Evolutionary conservation across 2,113 vertebrate species (phyloP).

Genomic region (Chinchilla lanigera): DNA sequence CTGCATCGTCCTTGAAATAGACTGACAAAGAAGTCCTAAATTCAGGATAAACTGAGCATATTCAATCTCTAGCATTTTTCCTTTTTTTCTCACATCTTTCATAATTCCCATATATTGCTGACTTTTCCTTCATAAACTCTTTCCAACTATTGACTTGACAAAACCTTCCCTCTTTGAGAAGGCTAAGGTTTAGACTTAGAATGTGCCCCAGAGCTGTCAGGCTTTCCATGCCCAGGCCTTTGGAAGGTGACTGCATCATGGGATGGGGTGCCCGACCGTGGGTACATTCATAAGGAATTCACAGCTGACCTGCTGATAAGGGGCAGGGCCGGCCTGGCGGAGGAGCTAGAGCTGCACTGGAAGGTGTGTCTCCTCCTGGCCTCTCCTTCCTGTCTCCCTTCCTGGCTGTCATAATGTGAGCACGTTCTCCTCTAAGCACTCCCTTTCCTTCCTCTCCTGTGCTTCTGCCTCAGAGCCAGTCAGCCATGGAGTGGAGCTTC

Average conservation of each 20-base stretch:
- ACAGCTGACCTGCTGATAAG: not conserved
- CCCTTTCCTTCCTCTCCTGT: not conserved
- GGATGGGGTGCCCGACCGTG: not conserved
- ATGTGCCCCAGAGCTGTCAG: not conserved
- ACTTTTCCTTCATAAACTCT: not conserved
- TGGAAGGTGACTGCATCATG: not conserved
- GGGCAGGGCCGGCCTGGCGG: not conserved
- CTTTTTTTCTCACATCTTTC: not conserved
- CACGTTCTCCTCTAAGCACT: not conserved
- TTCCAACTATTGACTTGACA: not conserved
- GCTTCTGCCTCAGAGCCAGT: not conserved
- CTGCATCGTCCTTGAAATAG: not conserved
- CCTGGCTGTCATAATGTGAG: not conserved
- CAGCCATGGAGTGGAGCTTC: not conserved
- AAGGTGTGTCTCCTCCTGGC: not conserved
- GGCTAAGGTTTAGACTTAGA: not conserved
- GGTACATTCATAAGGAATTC: not conserved
- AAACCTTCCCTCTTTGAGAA: not conserved
- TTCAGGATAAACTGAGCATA: not conserved
- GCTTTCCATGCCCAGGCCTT: not conserved
- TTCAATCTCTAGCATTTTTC: not conserved
- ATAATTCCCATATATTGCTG: not conserved
- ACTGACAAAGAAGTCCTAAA: not conserved
- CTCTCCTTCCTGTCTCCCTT: not conserved
- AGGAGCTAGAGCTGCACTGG: rapidly evolving